Base-by-base conservation (phyloP, 2,113 vertebrate genomes). In the Aldabrachelys gigantea region DNA sequence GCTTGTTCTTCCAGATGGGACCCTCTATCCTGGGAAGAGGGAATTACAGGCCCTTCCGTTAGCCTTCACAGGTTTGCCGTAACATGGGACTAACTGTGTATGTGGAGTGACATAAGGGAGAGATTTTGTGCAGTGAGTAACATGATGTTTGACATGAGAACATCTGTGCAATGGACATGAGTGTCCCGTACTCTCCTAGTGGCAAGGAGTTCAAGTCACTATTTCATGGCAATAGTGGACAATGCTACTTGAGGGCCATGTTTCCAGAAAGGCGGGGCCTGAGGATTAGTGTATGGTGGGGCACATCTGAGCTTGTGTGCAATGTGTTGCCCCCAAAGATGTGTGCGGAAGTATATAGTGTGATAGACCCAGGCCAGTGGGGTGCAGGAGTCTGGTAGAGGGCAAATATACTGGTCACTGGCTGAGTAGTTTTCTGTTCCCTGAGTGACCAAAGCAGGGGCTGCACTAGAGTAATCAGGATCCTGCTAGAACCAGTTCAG, bases 91-190 rank as follows among this genome's bases (percentile, higher is more conserved):
- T 82, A 82, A 82, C 11, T 6, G 35, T 78, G 24, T 87, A 22
- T 5, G 62, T 14, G 88, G 83, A 84, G 82, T 82, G 75, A 88
- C 54, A 87, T 75, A 72, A 0, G 1, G 53, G 50, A 76, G 19
- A 35, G 35, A 54, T 47, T 24, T 8, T 57, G 85, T 87, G 88
- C 82, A 57, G 2, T 10, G 88, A 82, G 47, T 69, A 87, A 78
- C 82, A 89, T 50, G 69, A 80, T 90, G 47, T 35, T n/a, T 87
- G 88, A 44, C 62, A n/a, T 14, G 75, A 62, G 95, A 72, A 52
- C 56, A 80, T 85, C 56, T 83, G 84, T 56, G 90, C 92, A 91
- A 80, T 76, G 81, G 78, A 52, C 82, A 89, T 85, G 88, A 87
- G 87, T 79, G 62, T 80, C 76, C 87, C 3, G 62, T 76, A 56